Evolutionary conservation across 2,113 vertebrate genomes (phyloP).

Genomic region (Noturus placidus): DNA sequence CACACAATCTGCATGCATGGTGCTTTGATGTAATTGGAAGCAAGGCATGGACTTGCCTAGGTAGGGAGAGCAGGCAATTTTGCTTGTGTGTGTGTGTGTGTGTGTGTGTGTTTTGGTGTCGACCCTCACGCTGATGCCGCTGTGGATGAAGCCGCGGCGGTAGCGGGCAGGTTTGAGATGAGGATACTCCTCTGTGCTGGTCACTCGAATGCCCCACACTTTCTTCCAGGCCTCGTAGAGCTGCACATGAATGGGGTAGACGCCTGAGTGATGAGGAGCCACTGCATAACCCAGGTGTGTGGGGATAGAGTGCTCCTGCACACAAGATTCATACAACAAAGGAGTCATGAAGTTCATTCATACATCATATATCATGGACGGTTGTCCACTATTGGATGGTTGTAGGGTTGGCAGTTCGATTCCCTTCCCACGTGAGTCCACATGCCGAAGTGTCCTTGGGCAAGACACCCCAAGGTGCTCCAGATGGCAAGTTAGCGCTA

Average conservation of each 20-base stretch:
- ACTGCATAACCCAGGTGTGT: constrained; percentile 97
- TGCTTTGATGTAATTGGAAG: background rate
- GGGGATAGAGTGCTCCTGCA: constrained; percentile 92
- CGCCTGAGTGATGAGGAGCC: constrained; percentile 94
- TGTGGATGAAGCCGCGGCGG: constrained; percentile 92
- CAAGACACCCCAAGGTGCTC: too few species aligned
- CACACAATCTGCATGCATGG: background rate
- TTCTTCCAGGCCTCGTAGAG: constrained; percentile 97
- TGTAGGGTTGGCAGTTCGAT: too few species aligned
- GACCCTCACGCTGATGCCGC: constrained; percentile 84
- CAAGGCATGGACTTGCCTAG: background rate
- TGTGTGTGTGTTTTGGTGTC: background rate
- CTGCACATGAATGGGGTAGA: constrained; percentile 93
- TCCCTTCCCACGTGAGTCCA: too few species aligned
- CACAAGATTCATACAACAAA: background rate
- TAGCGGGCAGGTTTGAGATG: constrained; percentile 95
- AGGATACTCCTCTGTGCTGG: constrained; percentile 96
- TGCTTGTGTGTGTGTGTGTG: constrained; percentile 29
- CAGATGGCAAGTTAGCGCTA: too few species aligned
- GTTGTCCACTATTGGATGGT: too few species aligned
- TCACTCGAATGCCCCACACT: constrained; percentile 93
- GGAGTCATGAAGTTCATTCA: background rate
- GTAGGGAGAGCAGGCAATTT: background rate
- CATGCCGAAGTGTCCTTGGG: too few species aligned
- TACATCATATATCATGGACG: too few species aligned